Base-by-base conservation (phyloP, 2,888 invertebrate species). In the Osmoderma eremita region DNA sequence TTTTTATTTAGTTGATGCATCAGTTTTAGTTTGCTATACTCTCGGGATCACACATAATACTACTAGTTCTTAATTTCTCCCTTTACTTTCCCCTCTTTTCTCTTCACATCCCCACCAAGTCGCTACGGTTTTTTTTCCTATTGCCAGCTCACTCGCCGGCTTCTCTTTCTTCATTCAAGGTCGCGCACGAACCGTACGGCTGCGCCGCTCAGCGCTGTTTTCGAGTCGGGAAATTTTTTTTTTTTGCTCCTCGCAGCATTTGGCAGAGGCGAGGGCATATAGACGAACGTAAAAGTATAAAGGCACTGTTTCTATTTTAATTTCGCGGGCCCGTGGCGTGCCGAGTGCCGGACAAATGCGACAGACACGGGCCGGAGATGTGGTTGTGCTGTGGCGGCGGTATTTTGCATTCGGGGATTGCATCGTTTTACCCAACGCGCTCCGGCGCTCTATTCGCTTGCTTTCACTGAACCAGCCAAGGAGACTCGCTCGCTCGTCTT, bases 51-150 rank as follows among this genome's bases (percentile, higher is more conserved):
- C 79, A 77, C 79, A 78, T 79, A 80, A 79, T 78, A 80, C 79
- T 79, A 79, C 79, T 78, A 78, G 76, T 77, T 80, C 80, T 80
- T 79, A 82, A 82, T 82, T 82, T 82, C 82, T 82, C 80, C 81
- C 82, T 82, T 82, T 82, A 81, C 81, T 82, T 82, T 82, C 81
- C 82, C 81, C 81, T 80, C 81, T 80, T 81, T 81, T 80, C 80
- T 80, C 79, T 79, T 76, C 71, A 67, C 68, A 69, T 73, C 78
- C 78, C 77, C 77, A 76, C 78, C 73, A 75, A 70, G 69, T 45
- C 63, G 65, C 70, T 45, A 58, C 24, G 58, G 76, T 78, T 79
- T 80, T 78, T 74, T 81, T 81, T 81, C 79, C 80, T 78, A 78
- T 78, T 75, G 77, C 78, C 77, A 75, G 77, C 80, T 80, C 80